Evolutionary conservation across 2,888 invertebrate genomes (phyloP).

Genomic region (Camponotus fellah): DNA sequence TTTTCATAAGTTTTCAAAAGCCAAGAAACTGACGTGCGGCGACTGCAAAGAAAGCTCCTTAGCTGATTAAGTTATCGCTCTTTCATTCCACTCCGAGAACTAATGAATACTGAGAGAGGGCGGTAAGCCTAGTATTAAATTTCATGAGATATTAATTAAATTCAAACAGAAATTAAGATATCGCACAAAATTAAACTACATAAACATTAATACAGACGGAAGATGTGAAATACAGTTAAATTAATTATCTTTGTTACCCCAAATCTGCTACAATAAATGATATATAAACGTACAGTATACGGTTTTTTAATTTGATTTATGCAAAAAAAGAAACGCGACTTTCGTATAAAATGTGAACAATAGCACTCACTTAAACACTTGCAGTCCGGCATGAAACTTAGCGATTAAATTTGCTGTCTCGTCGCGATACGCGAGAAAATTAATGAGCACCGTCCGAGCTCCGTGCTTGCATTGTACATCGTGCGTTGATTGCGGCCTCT

Average conservation of each 20-base stretch:
- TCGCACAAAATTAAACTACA: constrained; percentile 7
- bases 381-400: background rate
- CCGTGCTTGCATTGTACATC: constrained; percentile 8
- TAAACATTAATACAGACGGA: background rate
- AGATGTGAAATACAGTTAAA: constrained; percentile 1
- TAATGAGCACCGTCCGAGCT: constrained; percentile 33
- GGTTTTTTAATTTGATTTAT: too few species aligned
- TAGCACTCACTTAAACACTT: background rate
- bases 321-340: background rate
- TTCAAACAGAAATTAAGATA: constrained; percentile 48
- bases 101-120: constrained; percentile 51
- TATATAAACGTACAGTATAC: background rate
- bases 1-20: constrained; percentile 43
- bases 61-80: constrained; percentile 52
- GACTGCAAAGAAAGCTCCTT: constrained; percentile 50
- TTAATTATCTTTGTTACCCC: background rate
- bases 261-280: background rate
- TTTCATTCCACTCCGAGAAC: constrained; percentile 36
- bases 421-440: constrained; percentile 34
- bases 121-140: constrained; percentile 50
- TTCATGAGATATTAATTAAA: constrained; percentile 54
- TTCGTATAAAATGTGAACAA: background rate
- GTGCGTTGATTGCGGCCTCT: constrained; percentile 43
- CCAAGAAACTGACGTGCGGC: constrained; percentile 40
- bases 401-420: constrained; percentile 31